Percentiles rank a stretch among this genome's conserved stretches.
These are phyloP conservation scores for Pollachius pollachius DNA, from an alignment of 2,113 vertebrate genomes.

Conservation along the genomic window DNA sequence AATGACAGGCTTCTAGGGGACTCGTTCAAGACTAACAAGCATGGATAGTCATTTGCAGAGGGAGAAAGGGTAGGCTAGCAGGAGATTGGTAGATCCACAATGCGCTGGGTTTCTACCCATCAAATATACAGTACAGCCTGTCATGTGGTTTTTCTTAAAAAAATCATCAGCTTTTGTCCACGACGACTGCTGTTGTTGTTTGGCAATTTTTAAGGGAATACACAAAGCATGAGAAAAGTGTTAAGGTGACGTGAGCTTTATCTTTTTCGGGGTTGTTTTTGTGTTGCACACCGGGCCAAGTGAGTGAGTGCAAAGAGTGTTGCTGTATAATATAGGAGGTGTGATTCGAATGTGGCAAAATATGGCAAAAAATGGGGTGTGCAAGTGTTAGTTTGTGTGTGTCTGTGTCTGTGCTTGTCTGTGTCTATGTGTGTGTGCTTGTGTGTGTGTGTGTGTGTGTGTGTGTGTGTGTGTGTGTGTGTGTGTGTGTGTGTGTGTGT, in stretches of 20 bases:
- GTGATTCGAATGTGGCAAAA: constrained; percentile 47
- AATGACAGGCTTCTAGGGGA: constrained; percentile 59
- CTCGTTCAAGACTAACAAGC: constrained; percentile 49
- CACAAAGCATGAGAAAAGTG: constrained; percentile 17
- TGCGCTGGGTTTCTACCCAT: constrained; percentile 47
- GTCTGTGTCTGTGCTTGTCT: neutral
- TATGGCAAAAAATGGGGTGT: neutral
- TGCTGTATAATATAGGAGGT: constrained; percentile 48
- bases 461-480: neutral
- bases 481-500: constrained; percentile 50
- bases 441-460: constrained; percentile 11
- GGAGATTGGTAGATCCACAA: constrained; percentile 23
- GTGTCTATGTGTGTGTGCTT: constrained; percentile 17
- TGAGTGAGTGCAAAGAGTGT: constrained; percentile 50
- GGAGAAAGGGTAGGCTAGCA: constrained; percentile 14
- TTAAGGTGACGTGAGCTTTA: constrained; percentile 4
- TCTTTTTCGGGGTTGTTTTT: constrained; percentile 26
- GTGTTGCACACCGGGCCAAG: constrained; percentile 49
- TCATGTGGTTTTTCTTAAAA: constrained; percentile 48
- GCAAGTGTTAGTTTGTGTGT: neutral
- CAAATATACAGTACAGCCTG: constrained; percentile 44
- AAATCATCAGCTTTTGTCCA: neutral
- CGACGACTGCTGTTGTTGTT: neutral
- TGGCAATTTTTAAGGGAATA: neutral
- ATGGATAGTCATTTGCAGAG: constrained; percentile 39